Percentiles rank a stretch among this genome's conserved stretches.
phyloP scores from a whole-genome alignment of 2,113 vertebrate genomes.

The Emydocephalus ijimae region DNA sequence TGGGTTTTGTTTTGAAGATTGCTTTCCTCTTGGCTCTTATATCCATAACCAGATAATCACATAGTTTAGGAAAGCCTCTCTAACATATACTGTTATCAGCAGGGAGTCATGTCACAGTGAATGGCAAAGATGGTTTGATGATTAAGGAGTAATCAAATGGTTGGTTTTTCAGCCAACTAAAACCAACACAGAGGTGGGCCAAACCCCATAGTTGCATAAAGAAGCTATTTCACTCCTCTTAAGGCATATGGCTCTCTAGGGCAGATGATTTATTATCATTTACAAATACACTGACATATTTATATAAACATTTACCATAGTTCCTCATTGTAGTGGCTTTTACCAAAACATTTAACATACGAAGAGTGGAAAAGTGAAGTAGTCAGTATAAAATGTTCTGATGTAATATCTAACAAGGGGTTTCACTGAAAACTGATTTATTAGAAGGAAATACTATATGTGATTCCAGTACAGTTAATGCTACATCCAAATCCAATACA shows the following conservation, averaged over 20 bases:
- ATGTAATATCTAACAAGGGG: not conserved
- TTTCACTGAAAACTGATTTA: not conserved
- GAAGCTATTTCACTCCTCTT: not conserved
- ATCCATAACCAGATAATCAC: not conserved
- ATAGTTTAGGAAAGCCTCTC: not conserved
- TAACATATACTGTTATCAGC: not conserved
- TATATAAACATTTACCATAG: not conserved
- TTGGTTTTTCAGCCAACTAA: not conserved
- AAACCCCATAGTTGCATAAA: not conserved
- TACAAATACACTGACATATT: not conserved
- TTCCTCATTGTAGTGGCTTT: not conserved
- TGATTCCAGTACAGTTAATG: not conserved
- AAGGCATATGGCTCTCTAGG: not conserved
- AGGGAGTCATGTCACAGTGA: not conserved
- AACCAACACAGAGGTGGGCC: not conserved
- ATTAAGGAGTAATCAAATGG: not conserved
- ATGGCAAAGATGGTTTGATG: not conserved
- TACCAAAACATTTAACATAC: not conserved
- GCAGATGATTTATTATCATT: not conserved
- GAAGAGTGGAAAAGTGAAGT: not conserved
- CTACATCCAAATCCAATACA: not conserved
- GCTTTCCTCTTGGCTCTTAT: not conserved
- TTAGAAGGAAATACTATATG: not conserved
- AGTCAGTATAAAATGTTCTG: not conserved
- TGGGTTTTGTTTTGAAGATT: not conserved